These are phyloP conservation scores for Archips crataeganus DNA, from an alignment of 2,888 invertebrate genomes.

Conservation along the genomic window DNA sequence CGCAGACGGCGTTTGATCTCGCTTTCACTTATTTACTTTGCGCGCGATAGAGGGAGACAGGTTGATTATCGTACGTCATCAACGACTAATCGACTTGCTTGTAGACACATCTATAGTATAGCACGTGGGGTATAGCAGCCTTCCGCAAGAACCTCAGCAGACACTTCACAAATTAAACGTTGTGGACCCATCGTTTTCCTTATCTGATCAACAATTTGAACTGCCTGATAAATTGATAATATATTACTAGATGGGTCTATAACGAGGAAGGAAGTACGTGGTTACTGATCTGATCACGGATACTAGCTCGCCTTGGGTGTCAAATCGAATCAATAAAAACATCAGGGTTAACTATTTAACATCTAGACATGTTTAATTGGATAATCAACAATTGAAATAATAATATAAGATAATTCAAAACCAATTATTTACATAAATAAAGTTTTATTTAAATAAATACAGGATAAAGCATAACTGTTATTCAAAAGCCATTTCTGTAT, in stretches of 20 bases:
- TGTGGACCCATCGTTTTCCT: constrained; percentile 18
- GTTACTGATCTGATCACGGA: constrained; percentile 25
- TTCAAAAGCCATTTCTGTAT: background rate
- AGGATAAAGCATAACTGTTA: background rate
- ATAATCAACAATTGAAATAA: background rate
- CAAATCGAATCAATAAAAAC: constrained; percentile 23
- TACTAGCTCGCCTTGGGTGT: constrained; percentile 32
- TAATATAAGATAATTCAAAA: background rate
- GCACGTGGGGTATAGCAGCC: constrained; percentile 59
- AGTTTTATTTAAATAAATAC: background rate
- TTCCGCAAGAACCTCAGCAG: constrained; percentile 65
- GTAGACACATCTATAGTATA: constrained; percentile 44
- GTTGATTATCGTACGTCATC: constrained; percentile 57
- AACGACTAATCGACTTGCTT: constrained; percentile 62
- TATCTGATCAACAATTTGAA: constrained; percentile 16
- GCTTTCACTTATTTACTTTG: constrained; percentile 59
- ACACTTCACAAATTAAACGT: constrained; percentile 44
- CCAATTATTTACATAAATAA: background rate
- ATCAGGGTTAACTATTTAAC: constrained; percentile 10
- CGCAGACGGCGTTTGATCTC: constrained; percentile 66
- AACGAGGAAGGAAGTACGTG: constrained; percentile 31
- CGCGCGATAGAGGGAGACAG: constrained; percentile 58
- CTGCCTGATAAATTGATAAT: constrained; percentile 28
- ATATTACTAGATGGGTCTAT: constrained; percentile 8
- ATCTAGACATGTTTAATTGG: background rate